A percentile compares a stretch with the other conserved stretches of the same genome.
Conservation (phyloP, 2,888 invertebrate species). For the Erebia aethiops region DNA sequence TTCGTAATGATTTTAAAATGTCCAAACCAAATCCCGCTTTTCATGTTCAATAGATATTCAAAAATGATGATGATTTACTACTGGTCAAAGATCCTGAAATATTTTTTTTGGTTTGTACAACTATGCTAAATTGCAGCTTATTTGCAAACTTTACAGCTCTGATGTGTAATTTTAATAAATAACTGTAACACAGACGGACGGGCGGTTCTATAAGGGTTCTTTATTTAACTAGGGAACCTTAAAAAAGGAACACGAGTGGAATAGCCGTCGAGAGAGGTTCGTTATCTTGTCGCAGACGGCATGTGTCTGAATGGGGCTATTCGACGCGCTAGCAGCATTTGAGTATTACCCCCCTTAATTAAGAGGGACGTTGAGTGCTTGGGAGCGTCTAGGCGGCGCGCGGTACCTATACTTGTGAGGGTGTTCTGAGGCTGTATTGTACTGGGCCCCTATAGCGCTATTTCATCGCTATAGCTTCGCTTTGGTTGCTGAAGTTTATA, state of each 20-base stretch:
- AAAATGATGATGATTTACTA: too few species aligned
- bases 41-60: too few species aligned
- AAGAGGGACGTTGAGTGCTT: constrained; percentile 74
- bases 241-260: constrained; percentile 59
- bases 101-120: too few species aligned
- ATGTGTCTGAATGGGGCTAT: constrained; percentile 70
- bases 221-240: background rate
- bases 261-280: constrained; percentile 68
- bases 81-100: too few species aligned
- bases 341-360: constrained; percentile 77
- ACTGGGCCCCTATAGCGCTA: constrained; percentile 38
- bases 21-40: too few species aligned
- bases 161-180: too few species aligned
- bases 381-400: constrained; percentile 56
- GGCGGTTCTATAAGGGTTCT: background rate
- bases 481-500: background rate
- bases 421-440: constrained; percentile 64
- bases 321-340: constrained; percentile 58
- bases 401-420: constrained; percentile 57
- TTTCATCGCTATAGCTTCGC: background rate
- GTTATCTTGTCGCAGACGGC: constrained; percentile 72
- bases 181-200: background rate
- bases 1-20: too few species aligned
- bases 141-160: too few species aligned
- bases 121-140: too few species aligned